Evolutionary conservation across 2,888 invertebrate species (phyloP).

Genomic region (Cataglyphis livida): DNA sequence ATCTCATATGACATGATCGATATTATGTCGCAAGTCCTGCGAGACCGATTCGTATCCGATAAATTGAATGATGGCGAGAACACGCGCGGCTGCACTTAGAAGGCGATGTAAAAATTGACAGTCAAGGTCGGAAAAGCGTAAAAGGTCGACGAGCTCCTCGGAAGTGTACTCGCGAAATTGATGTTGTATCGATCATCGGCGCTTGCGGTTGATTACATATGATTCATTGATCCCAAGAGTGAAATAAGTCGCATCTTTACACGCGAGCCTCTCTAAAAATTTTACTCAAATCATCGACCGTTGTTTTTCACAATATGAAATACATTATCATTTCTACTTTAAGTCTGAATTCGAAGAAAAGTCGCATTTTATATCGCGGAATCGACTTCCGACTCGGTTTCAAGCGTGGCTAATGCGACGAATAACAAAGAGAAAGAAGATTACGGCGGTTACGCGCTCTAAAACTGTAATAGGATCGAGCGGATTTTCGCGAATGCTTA

Average conservation of each 20-base stretch:
- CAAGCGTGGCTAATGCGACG: background rate
- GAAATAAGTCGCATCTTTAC: background rate
- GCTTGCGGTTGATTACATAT: conserved; percentile 9
- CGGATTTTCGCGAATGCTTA: conserved; percentile 1
- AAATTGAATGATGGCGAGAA: conserved; percentile 43
- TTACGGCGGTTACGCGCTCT: conserved; percentile 2
- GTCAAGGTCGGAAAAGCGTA: conserved; percentile 28
- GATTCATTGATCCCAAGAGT: background rate
- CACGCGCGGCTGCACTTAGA: background rate
- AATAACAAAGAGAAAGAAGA: background rate
- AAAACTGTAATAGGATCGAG: background rate
- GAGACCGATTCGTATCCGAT: conserved; percentile 16
- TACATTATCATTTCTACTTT: background rate
- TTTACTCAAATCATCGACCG: background rate
- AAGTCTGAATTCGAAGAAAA: background rate
- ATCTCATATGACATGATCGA: conserved; percentile 36
- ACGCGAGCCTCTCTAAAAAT: background rate
- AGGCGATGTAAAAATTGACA: conserved; percentile 32
- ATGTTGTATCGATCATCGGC: conserved; percentile 33
- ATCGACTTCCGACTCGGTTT: background rate
- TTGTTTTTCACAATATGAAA: background rate
- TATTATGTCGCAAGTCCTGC: conserved; percentile 28
- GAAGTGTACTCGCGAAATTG: conserved; percentile 11
- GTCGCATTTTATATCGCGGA: background rate
- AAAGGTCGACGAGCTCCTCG: background rate